Evolutionary conservation across 1,140 invertebrate genomes (phyloP).

Genomic region (Ooceraea biroi): DNA sequence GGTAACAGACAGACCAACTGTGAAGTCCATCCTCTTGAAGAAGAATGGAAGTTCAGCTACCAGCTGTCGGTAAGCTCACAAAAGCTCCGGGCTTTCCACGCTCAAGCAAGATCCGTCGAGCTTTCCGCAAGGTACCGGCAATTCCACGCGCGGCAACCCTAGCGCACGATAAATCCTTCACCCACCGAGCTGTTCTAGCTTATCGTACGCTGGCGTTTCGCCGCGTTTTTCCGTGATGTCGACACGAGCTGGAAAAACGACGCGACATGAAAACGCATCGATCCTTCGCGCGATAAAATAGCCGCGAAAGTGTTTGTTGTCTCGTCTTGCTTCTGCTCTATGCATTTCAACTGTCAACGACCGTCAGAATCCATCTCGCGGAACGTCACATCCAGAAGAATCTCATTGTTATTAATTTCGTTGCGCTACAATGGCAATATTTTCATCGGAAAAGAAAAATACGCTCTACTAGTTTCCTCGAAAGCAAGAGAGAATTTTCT

Average conservation of each 20-base stretch:
- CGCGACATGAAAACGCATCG: neutral
- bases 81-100: no score
- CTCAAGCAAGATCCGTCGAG: conserved; percentile 36
- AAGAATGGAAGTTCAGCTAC: conserved; percentile 19
- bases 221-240: neutral
- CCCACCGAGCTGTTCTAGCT: neutral
- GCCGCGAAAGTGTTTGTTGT: no score
- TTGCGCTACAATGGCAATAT: neutral
- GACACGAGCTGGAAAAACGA: neutral
- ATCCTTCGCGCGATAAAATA: neutral
- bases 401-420: neutral
- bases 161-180: conserved; percentile 40
- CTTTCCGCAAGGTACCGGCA: conserved; percentile 27
- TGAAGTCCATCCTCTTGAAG: neutral
- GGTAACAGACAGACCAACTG: neutral
- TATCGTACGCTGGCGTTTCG: conserved; percentile 18
- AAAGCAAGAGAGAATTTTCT: neutral
- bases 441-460: neutral
- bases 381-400: neutral
- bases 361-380: neutral
- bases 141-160: neutral
- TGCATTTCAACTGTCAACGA: neutral
- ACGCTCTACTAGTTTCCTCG: neutral
- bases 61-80: conserved; percentile 65
- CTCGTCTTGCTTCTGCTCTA: no score